Base-by-base conservation (phyloP, 2,888 invertebrate genomes). In the Horisme vitalbata region DNA sequence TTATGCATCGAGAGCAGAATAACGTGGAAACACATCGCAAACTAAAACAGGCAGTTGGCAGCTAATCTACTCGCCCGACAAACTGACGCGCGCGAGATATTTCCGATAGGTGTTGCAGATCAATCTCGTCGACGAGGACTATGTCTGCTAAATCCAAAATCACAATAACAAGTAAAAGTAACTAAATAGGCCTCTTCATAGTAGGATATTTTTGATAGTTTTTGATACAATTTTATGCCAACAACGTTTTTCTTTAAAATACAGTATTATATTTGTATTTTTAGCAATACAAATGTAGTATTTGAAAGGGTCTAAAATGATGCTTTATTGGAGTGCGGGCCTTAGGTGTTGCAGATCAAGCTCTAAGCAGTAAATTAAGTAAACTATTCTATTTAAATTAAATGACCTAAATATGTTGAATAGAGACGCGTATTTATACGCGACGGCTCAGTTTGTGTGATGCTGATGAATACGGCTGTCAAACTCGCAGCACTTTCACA, bases 81-180 rank as follows among this genome's bases (percentile, higher is more conserved):
- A 36, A 33, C 47, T 11, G 54, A 51, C 48, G 8, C 21, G 8
- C 36, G 6, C 14, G 1, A 8, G 57, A 55, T 31, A 41, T 41
- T 55, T 59, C 58, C 58, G 58, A 47, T 47, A 38, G 35, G 13
- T 30, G 45, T 31, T 31, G 41, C 46, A 46, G 45, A 50, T 50
- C 50, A 28, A 18, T 46, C 46, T 14, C 2, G 9, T 2, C 8
- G 34, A 2, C 8, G 21, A 24, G 30, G 28, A 9, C 30, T 4
- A 14, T 2, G 6, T 30, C 43, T 23, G 9, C 35, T 24, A 35
- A 31, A 31, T n/a, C 24, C 41, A 27, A 4, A 4, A 1, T 5
- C 3, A 4, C 11, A 11, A 27, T 0, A 10, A 4, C 3, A 28
- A 8, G 26, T 11, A n/a, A n/a, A n/a, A n/a, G n/a, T n/a, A n/a